phyloP scores from a whole-genome alignment of 1,140 invertebrate genomes.

The Ceratitis capitata region DNA sequence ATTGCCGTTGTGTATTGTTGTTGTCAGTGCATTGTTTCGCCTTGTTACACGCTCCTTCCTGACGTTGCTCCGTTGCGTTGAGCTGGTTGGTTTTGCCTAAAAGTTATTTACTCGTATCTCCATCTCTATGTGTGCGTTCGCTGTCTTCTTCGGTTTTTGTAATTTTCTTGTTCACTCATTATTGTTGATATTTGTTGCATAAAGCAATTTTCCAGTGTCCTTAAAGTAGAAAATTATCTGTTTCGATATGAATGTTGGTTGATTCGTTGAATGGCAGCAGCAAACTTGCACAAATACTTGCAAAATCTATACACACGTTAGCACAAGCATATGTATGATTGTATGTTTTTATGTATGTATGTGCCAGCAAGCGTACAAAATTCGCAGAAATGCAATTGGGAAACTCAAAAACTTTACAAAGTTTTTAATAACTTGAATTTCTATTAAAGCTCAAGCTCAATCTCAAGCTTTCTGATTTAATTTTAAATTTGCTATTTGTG shows the following conservation, averaged over 20 bases:
- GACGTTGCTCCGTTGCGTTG: background rate
- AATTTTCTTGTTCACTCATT: background rate
- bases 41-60: background rate
- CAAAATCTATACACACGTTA: too few relatives aligned
- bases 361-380: too few relatives aligned
- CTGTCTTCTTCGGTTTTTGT: background rate
- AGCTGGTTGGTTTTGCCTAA: background rate
- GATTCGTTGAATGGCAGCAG: background rate
- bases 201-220: background rate
- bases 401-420: background rate
- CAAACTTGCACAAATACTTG: background rate
- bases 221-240: constrained; percentile 2
- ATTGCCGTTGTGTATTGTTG: background rate
- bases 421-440: background rate
- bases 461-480: too few relatives aligned
- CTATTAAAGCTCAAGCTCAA: background rate
- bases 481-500: too few relatives aligned
- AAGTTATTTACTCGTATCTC: too few relatives aligned
- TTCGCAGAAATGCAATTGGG: too few relatives aligned
- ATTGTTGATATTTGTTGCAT: background rate
- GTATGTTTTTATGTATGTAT: too few relatives aligned
- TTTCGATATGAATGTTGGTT: background rate
- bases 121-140: background rate
- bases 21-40: background rate
- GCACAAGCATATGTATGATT: too few relatives aligned